Base-by-base conservation (phyloP, 2,888 invertebrate genomes). In the Rutpela maculata region DNA sequence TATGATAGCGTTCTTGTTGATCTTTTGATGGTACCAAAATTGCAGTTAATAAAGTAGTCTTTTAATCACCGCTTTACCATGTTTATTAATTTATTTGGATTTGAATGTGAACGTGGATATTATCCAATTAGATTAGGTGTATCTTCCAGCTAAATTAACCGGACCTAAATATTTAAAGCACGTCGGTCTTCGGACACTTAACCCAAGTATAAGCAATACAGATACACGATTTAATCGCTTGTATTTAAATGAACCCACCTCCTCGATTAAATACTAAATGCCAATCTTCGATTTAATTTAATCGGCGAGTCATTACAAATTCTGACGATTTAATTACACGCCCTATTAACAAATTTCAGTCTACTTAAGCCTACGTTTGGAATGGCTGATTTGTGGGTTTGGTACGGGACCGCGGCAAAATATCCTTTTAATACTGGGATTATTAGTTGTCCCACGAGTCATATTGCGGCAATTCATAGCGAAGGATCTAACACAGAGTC, bases 341-440 rank as follows among this genome's bases (percentile, higher is more conserved):
- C 18, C 19, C 19, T 65, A 65, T 65, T 65, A 65, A 65, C 65
- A 19, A 65, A 65, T 65, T 43, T 43, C 43, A 43, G 7, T 65
- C 43, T 19, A 22, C 43, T 12, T 43, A 43, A 17, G 11, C 6
- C 18, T n/a, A 17, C 15, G 17, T 43, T 43, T 43, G 43, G 15
- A 11, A 43, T n/a, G 7, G 50, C n/a, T 50, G 50, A 50, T 50
- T 50, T 50, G n/a, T 50, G n/a, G 50, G n/a, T 3, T 43, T 22
- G 19, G 43, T 5, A 38, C 6, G 43, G 43, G 11, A 19, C 43
- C 11, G 43, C 17, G 18, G 65, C 43, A 15, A 43, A 65, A 43
- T 15, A 19, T 17, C 43, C 43, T 65, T 19, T 19, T 65, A 65
- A 65, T 65, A 43, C 17, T 43, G 5, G 31, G 15, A n/a, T 60